Evolutionary conservation across 2,888 invertebrate species (phyloP), one percentile per base, ranked within the genome.

Genomic region (Chironomus riparius): DNA sequence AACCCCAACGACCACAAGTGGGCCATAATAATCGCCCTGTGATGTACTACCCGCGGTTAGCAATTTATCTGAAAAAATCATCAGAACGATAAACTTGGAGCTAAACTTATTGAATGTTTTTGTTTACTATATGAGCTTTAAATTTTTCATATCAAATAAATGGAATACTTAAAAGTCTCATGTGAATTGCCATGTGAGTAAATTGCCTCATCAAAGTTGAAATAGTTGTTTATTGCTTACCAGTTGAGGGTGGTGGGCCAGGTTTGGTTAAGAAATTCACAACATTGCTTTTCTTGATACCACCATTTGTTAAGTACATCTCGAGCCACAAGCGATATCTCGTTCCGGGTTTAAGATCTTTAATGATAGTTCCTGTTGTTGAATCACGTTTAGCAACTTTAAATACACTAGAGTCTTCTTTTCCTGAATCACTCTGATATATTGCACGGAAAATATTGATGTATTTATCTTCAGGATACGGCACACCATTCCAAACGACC

Each of bases 371-470:
- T 79, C 88, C 88, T 0, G 90, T 87, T 1, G 88, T 88, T 10
- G 90, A 88, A 81, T 91, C 91, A 76, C 90, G 85, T 80, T 92
- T 92, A 10, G 92, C 91, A 50, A 91, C 88, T 83, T 91, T 92
- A 81, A 92, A 92, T 0, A 89, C 89, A 80, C 89, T 91, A 74
- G 87, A 90, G 80, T 90, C 89, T 80, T 92, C 90, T 79, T 91
- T 91, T 50, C 89, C 90, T 12, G 88, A 87, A 81, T 91, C 91
- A 80, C 90, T 90, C 82, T 91, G 90, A 82, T 92, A 92, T 78
- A 94, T 93, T 0, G 93, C 93, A 76, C 94, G 88, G 85, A 92
- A 95, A 80, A 95, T 93, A 79, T 94, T 92, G 71, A 95, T 93
- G 85, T 91, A 95, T 82, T 95, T 93, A 82, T 95, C 94, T 78